Evolutionary conservation across 2,797 vertebrate genomes (phyloP), one percentile per base, ranked within the genome.

Genomic region (Xenops minutus): DNA sequence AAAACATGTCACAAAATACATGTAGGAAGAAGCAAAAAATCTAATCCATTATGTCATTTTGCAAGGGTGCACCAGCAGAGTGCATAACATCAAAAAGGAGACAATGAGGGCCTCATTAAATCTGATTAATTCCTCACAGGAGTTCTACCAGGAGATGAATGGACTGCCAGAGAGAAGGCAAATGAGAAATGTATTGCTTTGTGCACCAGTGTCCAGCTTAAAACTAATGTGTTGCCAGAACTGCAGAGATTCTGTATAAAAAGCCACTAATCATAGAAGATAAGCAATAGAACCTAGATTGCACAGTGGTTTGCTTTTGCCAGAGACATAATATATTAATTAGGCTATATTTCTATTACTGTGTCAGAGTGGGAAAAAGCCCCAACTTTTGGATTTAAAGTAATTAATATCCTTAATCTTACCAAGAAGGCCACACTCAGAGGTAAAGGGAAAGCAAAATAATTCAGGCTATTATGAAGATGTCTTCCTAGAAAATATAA

Each of bases 121-220:
- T 37, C 63, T 79, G 64, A 95, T 91, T 89, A 89, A 92, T 93
- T 91, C 49, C 75, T 91, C 48, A 36, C 48, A 91, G 61, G 36
- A 67, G 29, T 56, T 87, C 67, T 74, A 74, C 21, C 44, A 67
- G 61, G 55, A 93, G 67, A 79, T 52, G 44, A 94, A 89, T 89
- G 75, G 81, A 76, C 72, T 88, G 49, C 80, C 85, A 93, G 63
- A 14, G 49, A n/a, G 78, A 91, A 91, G 85, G 63, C 59, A 85
- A 93, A 88, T 56, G 41, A 68, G 52, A 77, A 91, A 93, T 63
- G 7, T 52, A 93, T 82, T 85, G 74, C 30, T 73, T 67, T 91
- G 55, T 80, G 59, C 39, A 59, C 13, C 44, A 74, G 34, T 12
- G 37, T 77, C 72, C 37, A 1, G 44, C 48, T 93, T 80, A 91